These are phyloP conservation scores for Lucilia cuprina DNA, from an alignment of 1,140 invertebrate genomes.

Conservation along the genomic window DNA sequence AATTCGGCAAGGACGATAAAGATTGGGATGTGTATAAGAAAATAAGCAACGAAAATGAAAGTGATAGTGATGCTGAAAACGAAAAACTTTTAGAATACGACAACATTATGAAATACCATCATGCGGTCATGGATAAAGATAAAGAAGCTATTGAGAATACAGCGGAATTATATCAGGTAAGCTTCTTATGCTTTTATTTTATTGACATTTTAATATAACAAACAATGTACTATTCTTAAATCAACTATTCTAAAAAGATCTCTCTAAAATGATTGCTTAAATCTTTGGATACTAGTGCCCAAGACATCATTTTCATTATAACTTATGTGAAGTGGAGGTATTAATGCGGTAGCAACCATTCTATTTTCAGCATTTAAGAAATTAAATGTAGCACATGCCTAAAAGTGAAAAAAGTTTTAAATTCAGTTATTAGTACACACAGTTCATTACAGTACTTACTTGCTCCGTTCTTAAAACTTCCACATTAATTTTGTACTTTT, in stretches of 20 bases:
- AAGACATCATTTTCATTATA: conserved; percentile 64
- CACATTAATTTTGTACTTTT: conserved; percentile 68
- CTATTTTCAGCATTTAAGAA: conserved; percentile 80
- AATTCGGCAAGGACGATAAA: conserved; percentile 91
- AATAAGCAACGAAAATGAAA: conserved; percentile 75
- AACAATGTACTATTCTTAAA: conserved; percentile 19
- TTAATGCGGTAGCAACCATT: conserved; percentile 77
- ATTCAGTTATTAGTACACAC: background rate
- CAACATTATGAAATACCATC: conserved; percentile 82
- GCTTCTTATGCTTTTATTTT: background rate
- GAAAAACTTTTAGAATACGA: conserved; percentile 88
- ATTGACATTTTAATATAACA: conserved; percentile 27
- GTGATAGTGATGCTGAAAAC: conserved; percentile 90
- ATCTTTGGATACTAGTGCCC: conserved; percentile 40
- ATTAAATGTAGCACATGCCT: conserved; percentile 84
- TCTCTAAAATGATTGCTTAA: conserved; percentile 2
- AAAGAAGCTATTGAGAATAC: background rate
- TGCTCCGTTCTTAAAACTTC: conserved; percentile 78
- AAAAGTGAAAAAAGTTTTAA: conserved; percentile 38
- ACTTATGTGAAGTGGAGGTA: conserved; percentile 70
- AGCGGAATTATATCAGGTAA: conserved; percentile 40
- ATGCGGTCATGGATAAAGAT: conserved; percentile 72
- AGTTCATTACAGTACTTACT: conserved; percentile 22
- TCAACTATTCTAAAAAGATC: background rate
- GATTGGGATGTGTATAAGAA: conserved; percentile 97